Evolutionary conservation across 2,888 invertebrate genomes (phyloP).

Genomic region (Athalia cordata): DNA sequence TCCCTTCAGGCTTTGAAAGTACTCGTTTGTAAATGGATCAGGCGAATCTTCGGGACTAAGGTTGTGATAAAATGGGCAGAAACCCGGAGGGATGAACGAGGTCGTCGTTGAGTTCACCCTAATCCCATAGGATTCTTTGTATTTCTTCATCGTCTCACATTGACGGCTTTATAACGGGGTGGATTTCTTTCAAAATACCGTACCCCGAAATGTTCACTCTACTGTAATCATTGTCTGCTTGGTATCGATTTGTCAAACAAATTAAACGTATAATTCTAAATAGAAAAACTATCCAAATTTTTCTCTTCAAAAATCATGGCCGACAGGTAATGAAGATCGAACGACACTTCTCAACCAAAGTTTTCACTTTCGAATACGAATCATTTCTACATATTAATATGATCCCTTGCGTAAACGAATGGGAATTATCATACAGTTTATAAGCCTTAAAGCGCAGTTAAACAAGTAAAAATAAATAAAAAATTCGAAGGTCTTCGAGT

Average conservation of each 20-base stretch:
- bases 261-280: no score
- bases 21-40: constrained; percentile 30
- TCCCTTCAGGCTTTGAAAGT: not conserved
- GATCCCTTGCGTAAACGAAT: no score
- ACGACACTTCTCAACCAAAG: no score
- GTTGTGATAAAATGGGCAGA: constrained; percentile 21
- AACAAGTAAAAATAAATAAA: no score
- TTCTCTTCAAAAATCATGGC: no score
- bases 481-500: no score
- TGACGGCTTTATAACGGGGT: constrained; percentile 31
- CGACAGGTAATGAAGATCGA: no score
- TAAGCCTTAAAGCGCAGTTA: no score
- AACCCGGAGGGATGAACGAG: not conserved
- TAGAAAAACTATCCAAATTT: no score
- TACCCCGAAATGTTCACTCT: not conserved
- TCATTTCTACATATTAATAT: no score
- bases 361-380: no score
- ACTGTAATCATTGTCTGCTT: not conserved
- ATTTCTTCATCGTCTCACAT: constrained; percentile 24
- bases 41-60: constrained; percentile 8
- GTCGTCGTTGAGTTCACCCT: constrained; percentile 35
- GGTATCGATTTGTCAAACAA: not conserved
- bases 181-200: constrained; percentile 10
- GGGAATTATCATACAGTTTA: no score
- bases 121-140: constrained; percentile 35